Evolutionary conservation across 1,140 invertebrate genomes (phyloP), one percentile per base, ranked within the genome.

Genomic region (Bombus sibiricus): DNA sequence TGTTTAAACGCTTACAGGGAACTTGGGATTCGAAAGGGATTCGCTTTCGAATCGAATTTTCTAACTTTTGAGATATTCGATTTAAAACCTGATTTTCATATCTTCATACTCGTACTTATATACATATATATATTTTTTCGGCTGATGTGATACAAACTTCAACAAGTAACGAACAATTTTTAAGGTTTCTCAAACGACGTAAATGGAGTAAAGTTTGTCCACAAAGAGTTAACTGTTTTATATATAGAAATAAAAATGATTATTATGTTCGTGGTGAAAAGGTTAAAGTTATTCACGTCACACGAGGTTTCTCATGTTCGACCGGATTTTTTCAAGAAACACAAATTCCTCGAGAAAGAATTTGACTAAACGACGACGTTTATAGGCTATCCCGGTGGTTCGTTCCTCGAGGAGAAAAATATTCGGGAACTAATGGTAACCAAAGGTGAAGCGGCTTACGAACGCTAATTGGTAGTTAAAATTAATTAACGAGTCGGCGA

Each of bases 381-480:
- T 64, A 78, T n/a, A 43, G 37, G 10, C 59, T 66, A 43, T 41
- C 4, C 57, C 1, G 10, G n/a, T 13, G 34, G 28, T 41, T n/a
- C 37, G 53, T 78, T 32, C 13, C 39, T 28, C 47, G 34, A 10
- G 10, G 12, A 22, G 18, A 57, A 53, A 62, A 39, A 39, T 47
- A 66, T 37, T 37, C 25, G 25, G 34, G 9, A 74, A 53, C 10
- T n/a, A 43, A 32, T 34, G 39, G 32, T 75, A 82, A 32, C 32
- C 15, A 28, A 82, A 37, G 43, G 28, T 57, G 34, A 28, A 66
- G 53, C 57, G 3, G 69, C 34, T 66, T 28, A 37, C 71, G 37
- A 62, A n/a, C 71, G 53, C 72, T 82, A 82, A 82, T 82, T 82
- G 71, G 57, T 64, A 76, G 62, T 76, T 83, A 39, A 72, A 76